A percentile compares a stretch with the other conserved stretches of the same genome.
Conservation (phyloP, 2,888 invertebrate genomes). For the Pelosia muscerda region DNA sequence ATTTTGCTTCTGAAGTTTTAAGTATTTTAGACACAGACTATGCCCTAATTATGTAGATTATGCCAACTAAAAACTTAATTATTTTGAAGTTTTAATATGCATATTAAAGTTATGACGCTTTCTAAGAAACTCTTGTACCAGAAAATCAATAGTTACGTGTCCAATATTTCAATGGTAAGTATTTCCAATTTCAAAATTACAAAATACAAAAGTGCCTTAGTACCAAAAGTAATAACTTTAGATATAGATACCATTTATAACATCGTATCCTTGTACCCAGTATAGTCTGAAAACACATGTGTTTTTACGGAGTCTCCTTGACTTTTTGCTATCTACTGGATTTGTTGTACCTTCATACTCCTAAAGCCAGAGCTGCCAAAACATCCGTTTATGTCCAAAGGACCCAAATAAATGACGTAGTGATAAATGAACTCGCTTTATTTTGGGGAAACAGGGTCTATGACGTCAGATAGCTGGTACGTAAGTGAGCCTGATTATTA, state of each 20-base stretch:
- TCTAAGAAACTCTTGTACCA: background rate
- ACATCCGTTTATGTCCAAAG: conserved; percentile 9
- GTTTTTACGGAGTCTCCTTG: background rate
- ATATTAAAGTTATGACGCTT: background rate
- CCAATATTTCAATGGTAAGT: background rate
- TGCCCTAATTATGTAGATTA: background rate
- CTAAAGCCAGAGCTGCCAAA: conserved; percentile 1
- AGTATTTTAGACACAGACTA: background rate
- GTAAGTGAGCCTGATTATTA: background rate
- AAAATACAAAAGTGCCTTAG: too few species aligned
- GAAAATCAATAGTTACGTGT: background rate
- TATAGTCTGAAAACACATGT: background rate
- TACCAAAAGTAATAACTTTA: too few species aligned
- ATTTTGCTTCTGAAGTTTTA: background rate
- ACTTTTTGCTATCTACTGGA: background rate
- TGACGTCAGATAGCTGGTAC: conserved; percentile 7
- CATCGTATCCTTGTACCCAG: too few species aligned
- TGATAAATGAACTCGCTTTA: conserved; percentile 14
- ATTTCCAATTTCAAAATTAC: too few species aligned
- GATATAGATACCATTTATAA: too few species aligned
- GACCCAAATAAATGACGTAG: conserved; percentile 17
- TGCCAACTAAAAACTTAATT: background rate
- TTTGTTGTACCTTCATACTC: conserved; percentile 11
- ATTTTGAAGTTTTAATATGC: background rate
- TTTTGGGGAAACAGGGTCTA: conserved; percentile 2